phyloP scores from a whole-genome alignment of 1,140 invertebrate genomes.

The Meloidogyne floridensis region DNA sequence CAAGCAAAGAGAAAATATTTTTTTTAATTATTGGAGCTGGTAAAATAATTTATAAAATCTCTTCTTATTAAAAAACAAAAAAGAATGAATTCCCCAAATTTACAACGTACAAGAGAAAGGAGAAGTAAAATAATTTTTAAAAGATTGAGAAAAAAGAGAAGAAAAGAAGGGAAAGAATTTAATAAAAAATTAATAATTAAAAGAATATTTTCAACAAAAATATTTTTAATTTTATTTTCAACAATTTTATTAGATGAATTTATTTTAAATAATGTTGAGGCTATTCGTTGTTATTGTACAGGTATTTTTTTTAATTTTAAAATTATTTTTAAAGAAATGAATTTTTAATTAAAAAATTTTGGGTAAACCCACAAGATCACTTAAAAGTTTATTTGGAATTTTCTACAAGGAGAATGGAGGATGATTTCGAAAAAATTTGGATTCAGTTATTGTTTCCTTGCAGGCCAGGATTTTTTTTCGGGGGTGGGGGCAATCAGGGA shows the following conservation, averaged over 20 bases:
- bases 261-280: slow-evolving; percentile 5
- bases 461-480: too few species aligned
- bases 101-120: neutral
- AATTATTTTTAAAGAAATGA: neutral
- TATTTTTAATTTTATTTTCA: slow-evolving; percentile 27
- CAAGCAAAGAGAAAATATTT: neutral
- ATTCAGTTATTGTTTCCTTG: too few species aligned
- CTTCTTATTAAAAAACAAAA: neutral
- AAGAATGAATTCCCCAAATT: neutral
- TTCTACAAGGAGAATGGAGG: too few species aligned
- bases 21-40: neutral
- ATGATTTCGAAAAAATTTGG: too few species aligned
- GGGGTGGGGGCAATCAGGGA: too few species aligned
- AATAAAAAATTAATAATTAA: neutral
- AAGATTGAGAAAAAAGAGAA: slow-evolving; percentile 13
- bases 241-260: slow-evolving; percentile 21
- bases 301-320: slow-evolving; percentile 1
- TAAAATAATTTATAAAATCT: neutral
- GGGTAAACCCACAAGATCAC: neutral
- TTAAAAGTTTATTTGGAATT: neutral
- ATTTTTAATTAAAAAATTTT: too few species aligned
- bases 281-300: slow-evolving; percentile 42
- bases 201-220: neutral
- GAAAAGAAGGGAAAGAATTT: slow-evolving; percentile 16
- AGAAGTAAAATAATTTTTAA: slow-evolving; percentile 12